A percentile compares a stretch with the other conserved stretches of the same genome.
Evolutionary conservation across 37 sponge, comb jelly and placozoan genomes (phyloP).

Genomic region (Crambe crambe): DNA sequence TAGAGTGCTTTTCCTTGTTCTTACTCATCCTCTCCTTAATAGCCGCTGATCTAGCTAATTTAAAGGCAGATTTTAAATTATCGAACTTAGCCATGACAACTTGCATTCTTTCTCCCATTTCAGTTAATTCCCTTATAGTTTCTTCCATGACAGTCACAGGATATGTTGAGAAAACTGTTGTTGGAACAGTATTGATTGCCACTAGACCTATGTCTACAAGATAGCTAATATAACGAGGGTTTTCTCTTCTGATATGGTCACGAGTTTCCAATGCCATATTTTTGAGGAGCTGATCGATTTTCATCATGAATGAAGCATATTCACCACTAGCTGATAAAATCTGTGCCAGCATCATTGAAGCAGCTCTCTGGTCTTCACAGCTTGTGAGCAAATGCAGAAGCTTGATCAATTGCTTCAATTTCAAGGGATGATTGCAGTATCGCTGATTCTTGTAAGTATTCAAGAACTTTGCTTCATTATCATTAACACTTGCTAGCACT

Average conservation of each 20-base stretch:
- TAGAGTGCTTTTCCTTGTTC: background rate
- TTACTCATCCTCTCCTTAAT: background rate
- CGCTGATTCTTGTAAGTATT: slow-evolving; percentile 1
- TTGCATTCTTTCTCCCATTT: background rate
- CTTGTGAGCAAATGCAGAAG: slow-evolving; percentile 25
- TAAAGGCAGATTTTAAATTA: background rate
- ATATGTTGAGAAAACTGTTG: slow-evolving; percentile 6
- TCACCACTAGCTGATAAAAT: slow-evolving; percentile 9
- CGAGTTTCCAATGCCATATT: slow-evolving; percentile 34
- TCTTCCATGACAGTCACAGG: background rate
- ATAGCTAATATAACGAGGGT: slow-evolving; percentile 15
- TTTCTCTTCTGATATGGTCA: slow-evolving; percentile 10
- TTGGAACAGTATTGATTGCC: slow-evolving; percentile 16
- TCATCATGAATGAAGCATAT: slow-evolving; percentile 15
- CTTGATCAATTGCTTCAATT: slow-evolving; percentile 39
- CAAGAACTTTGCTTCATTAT: slow-evolving; percentile 41
- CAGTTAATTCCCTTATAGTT: slow-evolving; percentile 1
- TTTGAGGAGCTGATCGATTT: slow-evolving; percentile 18
- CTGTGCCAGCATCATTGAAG: slow-evolving; percentile 27
- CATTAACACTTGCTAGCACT: background rate
- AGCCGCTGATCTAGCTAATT: background rate
- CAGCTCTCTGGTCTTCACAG: background rate
- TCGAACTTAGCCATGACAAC: background rate
- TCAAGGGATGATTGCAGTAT: slow-evolving; percentile 6
- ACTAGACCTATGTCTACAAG: slow-evolving; percentile 38